phyloP scores from a whole-genome alignment of 2,888 invertebrate genomes.

The Busseola fusca region DNA sequence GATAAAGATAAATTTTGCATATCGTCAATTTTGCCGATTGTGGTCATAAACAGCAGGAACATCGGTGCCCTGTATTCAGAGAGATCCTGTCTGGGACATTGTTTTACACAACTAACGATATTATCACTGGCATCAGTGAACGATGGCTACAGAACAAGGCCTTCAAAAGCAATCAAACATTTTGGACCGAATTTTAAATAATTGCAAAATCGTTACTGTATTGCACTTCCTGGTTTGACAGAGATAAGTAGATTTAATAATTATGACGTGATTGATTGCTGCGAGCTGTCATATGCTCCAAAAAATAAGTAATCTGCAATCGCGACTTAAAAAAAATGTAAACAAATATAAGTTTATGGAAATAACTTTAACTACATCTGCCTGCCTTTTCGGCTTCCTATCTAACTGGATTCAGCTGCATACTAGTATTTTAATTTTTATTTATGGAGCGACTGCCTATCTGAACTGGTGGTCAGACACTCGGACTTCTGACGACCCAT shows the following conservation, averaged over 20 bases:
- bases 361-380: too few relatives aligned
- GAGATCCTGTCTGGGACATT: conserved; percentile 1
- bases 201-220: conserved; percentile 2
- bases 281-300: neutral
- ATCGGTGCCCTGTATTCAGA: neutral
- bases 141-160: conserved; percentile 18
- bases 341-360: too few relatives aligned
- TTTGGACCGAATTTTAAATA: neutral
- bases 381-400: too few relatives aligned
- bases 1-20: neutral
- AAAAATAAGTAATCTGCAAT: too few relatives aligned
- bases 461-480: too few relatives aligned
- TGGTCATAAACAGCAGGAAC: neutral
- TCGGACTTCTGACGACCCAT: too few relatives aligned
- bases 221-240: conserved; percentile 9
- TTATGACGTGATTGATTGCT: neutral
- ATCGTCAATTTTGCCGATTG: neutral
- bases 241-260: neutral
- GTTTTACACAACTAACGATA: conserved; percentile 4
- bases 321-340: too few relatives aligned
- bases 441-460: too few relatives aligned
- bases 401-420: too few relatives aligned
- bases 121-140: conserved; percentile 31
- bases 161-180: conserved; percentile 24
- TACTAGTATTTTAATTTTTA: too few relatives aligned